Evolutionary conservation across 1,140 invertebrate genomes (phyloP), one percentile per base, ranked within the genome.

Genomic region (Muscidifurax raptorellus): DNA sequence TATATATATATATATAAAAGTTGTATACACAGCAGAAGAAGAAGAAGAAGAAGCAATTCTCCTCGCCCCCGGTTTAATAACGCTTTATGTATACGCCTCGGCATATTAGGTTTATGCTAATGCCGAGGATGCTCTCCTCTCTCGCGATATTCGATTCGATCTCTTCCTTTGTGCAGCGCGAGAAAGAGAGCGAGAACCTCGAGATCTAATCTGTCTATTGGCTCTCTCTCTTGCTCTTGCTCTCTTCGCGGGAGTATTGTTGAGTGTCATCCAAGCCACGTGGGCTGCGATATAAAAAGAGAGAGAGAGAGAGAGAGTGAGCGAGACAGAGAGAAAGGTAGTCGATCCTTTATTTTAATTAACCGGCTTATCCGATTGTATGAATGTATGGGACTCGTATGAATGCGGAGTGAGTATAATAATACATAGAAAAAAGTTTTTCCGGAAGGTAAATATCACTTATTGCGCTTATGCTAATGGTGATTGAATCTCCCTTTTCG

Each of bases 51-150:
- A 59, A 59, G 52, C 59, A 36, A 27, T 27, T 64, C 40, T 28
- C 64, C 82, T 69, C 82, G 81, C 71, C 76, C 32, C 27, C 74
- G 69, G 86, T 89, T 89, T 91, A 91, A 90, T 91, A 91, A 91
- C 88, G 88, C 88, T 90, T 91, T 90, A 88, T 91, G 89, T 87
- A 71, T 44, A 67, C 72, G 82, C 83, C 85, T 85, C 86, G 88
- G 89, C 89, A 89, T 90, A 90, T 90, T 90, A 90, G 90, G 88
- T 90, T 90, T 90, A 90, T 90, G 90, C 89, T 90, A 90, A 90
- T 90, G 82, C 69, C 85, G 32, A 84, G 86, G 87, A 87, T 88
- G 87, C 88, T 87, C 88, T 87, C 84, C 87, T 88, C 52, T 59
- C 86, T 85, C 86, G 83, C 79, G 87, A 44, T 74, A 32, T 74